A percentile compares a stretch with the other conserved stretches of the same genome.
These are phyloP conservation scores for Hycleus phaleratus DNA, from an alignment of 1,140 invertebrate species.

Conservation along the genomic window DNA sequence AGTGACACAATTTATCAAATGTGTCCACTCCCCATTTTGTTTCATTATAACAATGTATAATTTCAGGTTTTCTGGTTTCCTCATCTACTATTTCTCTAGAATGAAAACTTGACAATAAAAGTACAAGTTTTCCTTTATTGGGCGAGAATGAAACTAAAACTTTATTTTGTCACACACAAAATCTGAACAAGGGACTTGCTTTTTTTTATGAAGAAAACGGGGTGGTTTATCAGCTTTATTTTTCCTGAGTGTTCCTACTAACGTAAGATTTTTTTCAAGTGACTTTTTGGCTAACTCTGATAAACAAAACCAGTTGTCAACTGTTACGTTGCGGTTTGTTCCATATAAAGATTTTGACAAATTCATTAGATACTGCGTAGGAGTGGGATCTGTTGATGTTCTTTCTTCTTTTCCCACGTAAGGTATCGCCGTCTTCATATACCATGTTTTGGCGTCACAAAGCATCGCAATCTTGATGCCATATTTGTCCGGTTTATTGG, in stretches of 20 bases:
- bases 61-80: conserved; percentile 6
- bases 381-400: conserved; percentile 18
- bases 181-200: not conserved
- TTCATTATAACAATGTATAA: conserved; percentile 17
- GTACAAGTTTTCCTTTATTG: conserved; percentile 21
- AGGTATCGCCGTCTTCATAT: conserved; percentile 25
- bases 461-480: conserved; percentile 37
- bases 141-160: no score
- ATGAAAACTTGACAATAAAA: conserved; percentile 32
- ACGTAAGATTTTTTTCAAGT: conserved; percentile 25
- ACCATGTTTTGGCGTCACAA: conserved; percentile 25
- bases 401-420: conserved; percentile 30
- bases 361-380: conserved; percentile 19
- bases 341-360: conserved; percentile 13
- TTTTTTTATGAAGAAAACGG: not conserved
- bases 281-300: conserved; percentile 23
- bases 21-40: conserved; percentile 20
- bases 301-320: conserved; percentile 16
- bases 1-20: conserved; percentile 15
- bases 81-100: conserved; percentile 17
- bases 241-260: conserved; percentile 31
- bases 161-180: conserved; percentile 13
- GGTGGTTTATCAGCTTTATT: conserved; percentile 25
- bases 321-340: conserved; percentile 12
- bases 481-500: conserved; percentile 29